Evolutionary conservation across 2,113 vertebrate genomes (phyloP), one percentile per base, ranked within the genome.

Genomic region (Leptodactylus fuscus): DNA sequence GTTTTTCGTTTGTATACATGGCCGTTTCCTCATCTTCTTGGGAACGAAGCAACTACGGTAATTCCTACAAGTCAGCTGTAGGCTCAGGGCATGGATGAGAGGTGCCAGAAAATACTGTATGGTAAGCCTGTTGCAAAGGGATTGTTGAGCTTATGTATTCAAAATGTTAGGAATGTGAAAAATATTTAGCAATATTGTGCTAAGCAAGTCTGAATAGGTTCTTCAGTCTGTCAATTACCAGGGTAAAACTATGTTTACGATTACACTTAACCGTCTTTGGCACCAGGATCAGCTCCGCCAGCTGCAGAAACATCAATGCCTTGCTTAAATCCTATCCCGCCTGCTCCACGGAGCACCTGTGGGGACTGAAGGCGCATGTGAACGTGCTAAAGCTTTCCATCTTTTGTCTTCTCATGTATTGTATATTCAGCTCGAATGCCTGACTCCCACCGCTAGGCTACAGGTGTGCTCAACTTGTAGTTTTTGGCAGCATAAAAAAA

Each of bases 151-250:
- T 55, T 49, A 62, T 75, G 70, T 62, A 75, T 76, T 44, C 24
- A 73, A 71, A 86, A 86, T 86, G 84, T 27, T 80, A 60, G 77
- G 84, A 86, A 86, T 86, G 84, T 81, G 84, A 55, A n/a, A 73
- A 81, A 71, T 86, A 86, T 86, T 81, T 80, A 71, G 53, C 65
- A 73, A 79, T 80, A 80, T 71, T 36, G 62, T 81, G 44, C 84
- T 70, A 48, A 73, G 80, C 84, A 86, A 73, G 84, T 86, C 84
- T 81, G 84, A 86, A 86, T 86, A 60, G 67, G 84, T 81, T 41
- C 60, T 55, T 73, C 41, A 73, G 77, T 60, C 65, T 80, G 49
- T 86, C 69, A 81, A 81, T 86, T 60, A 77, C 84, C 27, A 36
- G 49, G 48, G 71, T 70, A 85, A 70, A 86, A 27, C 67, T 58